phyloP scores from a whole-genome alignment of 2,888 invertebrate species.

The Helicoverpa assulta region DNA sequence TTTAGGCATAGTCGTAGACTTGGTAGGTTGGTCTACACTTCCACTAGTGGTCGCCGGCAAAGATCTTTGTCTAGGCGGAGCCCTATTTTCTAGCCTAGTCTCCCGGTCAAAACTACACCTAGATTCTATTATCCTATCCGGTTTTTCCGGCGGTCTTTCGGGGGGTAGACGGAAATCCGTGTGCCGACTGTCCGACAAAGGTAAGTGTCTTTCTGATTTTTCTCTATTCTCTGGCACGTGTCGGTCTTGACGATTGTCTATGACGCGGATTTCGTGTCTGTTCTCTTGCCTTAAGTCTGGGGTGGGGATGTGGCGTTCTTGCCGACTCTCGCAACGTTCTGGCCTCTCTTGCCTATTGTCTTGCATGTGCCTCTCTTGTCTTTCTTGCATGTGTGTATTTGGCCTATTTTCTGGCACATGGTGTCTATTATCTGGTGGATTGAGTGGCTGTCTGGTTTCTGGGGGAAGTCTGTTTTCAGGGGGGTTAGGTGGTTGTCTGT shows the following conservation, averaged over 20 bases:
- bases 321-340: conserved; percentile 57
- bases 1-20: conserved; percentile 91
- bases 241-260: conserved; percentile 49
- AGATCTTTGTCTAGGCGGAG: conserved; percentile 84
- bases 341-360: conserved; percentile 19
- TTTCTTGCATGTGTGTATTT: conserved; percentile 50
- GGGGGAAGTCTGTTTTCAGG: conserved; percentile 47
- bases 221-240: conserved; percentile 33
- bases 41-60: conserved; percentile 81
- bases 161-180: conserved; percentile 68
- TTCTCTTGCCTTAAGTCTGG: conserved; percentile 53
- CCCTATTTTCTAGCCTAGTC: conserved; percentile 74
- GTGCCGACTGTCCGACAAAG: conserved; percentile 59
- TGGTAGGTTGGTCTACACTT: conserved; percentile 84
- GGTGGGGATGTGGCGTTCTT: conserved; percentile 58
- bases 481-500: conserved; percentile 36
- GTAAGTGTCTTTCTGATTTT: conserved; percentile 55
- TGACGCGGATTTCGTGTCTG: conserved; percentile 37
- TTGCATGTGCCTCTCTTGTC: conserved; percentile 55
- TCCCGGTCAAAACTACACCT: conserved; percentile 68
- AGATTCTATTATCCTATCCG: conserved; percentile 62
- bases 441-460: conserved; percentile 53
- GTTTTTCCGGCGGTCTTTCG: conserved; percentile 77
- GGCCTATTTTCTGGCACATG: conserved; percentile 54
- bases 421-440: conserved; percentile 32